A percentile compares a stretch with the other conserved stretches of the same genome.
These are phyloP conservation scores for Neomicropteryx cornuta DNA, from an alignment of 1,140 invertebrate genomes.

Conservation along the genomic window DNA sequence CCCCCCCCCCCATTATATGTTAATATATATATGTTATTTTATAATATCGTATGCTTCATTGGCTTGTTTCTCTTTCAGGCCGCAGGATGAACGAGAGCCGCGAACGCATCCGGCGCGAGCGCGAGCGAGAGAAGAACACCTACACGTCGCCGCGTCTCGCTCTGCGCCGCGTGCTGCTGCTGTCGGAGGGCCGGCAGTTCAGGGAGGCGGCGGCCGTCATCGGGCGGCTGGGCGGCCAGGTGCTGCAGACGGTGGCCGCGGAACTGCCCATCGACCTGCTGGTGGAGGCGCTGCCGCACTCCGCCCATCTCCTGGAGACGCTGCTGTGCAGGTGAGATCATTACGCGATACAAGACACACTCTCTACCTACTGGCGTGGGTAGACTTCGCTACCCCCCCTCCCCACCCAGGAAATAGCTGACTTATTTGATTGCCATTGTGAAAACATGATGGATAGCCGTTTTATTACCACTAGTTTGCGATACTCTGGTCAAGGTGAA, in stretches of 20 bases:
- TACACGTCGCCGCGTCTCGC: constrained; percentile 65
- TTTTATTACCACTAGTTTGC: too few relatives aligned
- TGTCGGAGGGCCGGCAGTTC: constrained; percentile 70
- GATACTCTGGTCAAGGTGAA: too few relatives aligned
- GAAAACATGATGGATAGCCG: too few relatives aligned
- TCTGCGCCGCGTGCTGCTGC: constrained; percentile 55
- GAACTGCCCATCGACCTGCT: constrained; percentile 80
- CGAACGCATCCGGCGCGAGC: constrained; percentile 42
- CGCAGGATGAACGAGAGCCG: constrained; percentile 43
- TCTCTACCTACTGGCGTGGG: too few relatives aligned
- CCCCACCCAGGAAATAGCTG: too few relatives aligned
- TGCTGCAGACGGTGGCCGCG: constrained; percentile 55
- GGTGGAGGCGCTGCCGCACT: constrained; percentile 77
- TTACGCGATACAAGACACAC: too few relatives aligned
- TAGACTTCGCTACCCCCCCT: too few relatives aligned
- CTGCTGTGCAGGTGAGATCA: constrained; percentile 60
- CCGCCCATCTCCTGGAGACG: constrained; percentile 73
- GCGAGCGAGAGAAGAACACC: constrained; percentile 43
- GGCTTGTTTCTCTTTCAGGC: background rate
- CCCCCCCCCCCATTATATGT: too few relatives aligned
- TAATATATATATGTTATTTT: too few relatives aligned
- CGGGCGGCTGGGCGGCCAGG: constrained; percentile 58
- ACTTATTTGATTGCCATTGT: too few relatives aligned
- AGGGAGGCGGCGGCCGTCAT: constrained; percentile 69
- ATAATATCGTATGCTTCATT: too few relatives aligned